Percentiles rank a stretch among this genome's conserved stretches.
These are phyloP conservation scores for Hirudo medicinalis DNA, from an alignment of 1,140 invertebrate species.

Conservation along the genomic window DNA sequence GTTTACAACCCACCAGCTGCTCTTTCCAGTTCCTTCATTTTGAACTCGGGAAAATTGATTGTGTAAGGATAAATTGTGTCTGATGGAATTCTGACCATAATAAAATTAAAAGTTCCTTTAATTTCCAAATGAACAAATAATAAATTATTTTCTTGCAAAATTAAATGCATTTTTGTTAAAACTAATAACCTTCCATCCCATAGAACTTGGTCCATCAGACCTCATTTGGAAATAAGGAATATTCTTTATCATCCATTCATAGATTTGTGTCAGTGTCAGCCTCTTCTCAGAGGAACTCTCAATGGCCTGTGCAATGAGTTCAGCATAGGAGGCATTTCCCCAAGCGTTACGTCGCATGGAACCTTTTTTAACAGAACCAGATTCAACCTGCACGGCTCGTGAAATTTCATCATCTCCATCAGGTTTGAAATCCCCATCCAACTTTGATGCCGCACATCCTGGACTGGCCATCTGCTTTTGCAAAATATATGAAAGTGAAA, in stretches of 20 bases:
- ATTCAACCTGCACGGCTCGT: not conserved
- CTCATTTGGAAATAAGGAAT: slow-evolving; percentile 99
- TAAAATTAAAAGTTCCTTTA: slow-evolving; percentile 20
- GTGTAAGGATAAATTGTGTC: slow-evolving; percentile 96
- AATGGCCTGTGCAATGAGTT: slow-evolving; percentile 96
- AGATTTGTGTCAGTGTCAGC: slow-evolving; percentile 70
- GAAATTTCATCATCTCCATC: too few relatives aligned
- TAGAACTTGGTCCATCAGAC: slow-evolving; percentile 94
- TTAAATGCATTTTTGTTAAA: not conserved
- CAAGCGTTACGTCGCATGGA: slow-evolving; percentile 15
- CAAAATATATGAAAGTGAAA: too few relatives aligned
- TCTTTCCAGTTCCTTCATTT: slow-evolving; percentile 98
- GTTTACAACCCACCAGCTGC: slow-evolving; percentile 99
- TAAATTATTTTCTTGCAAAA: not conserved
- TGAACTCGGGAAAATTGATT: slow-evolving; percentile 98
- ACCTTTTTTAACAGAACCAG: not conserved
- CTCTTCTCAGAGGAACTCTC: slow-evolving; percentile 85
- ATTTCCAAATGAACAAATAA: not conserved
- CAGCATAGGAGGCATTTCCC: slow-evolving; percentile 97
- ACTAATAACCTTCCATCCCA: slow-evolving; percentile 90
- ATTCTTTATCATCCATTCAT: slow-evolving; percentile 99
- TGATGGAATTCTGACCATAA: slow-evolving; percentile 88
- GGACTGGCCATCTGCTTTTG: too few relatives aligned
- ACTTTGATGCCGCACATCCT: too few relatives aligned
- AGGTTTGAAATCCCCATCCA: too few relatives aligned